Conservation (phyloP, 2,888 invertebrate genomes). For the Leucophenga maculata region DNA sequence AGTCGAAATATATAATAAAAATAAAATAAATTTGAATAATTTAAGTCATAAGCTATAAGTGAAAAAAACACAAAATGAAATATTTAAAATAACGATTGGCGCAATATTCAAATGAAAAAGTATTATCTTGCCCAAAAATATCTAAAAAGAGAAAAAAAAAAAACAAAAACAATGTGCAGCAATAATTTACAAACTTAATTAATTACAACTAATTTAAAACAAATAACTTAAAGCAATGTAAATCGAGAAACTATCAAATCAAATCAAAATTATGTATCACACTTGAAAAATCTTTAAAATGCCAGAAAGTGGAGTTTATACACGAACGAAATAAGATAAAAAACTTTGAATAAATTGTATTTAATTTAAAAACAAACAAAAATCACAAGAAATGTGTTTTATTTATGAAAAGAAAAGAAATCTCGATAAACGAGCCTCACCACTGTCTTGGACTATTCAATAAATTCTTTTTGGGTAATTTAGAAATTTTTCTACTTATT, state of each 20-base stretch:
- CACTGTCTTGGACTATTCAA: slow-evolving; percentile 41
- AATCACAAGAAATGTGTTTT: slow-evolving; percentile 51
- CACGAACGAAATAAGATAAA: slow-evolving; percentile 45
- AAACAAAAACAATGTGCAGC: not conserved
- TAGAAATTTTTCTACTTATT: slow-evolving; percentile 26
- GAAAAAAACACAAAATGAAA: slow-evolving; percentile 31
- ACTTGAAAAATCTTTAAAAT: slow-evolving; percentile 35
- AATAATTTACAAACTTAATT: slow-evolving; percentile 16
- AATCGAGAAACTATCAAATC: slow-evolving; percentile 12
- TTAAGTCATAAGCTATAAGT: slow-evolving; percentile 62
- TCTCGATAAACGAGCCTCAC: not conserved
- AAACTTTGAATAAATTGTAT: slow-evolving; percentile 15
- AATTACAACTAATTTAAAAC: not conserved
- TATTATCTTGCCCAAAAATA: slow-evolving; percentile 33
- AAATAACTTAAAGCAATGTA: slow-evolving; percentile 24
- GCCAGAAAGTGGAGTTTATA: slow-evolving; percentile 68
- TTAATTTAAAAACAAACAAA: slow-evolving; percentile 41
- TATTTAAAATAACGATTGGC: slow-evolving; percentile 20
- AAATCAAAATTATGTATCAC: slow-evolving; percentile 4
- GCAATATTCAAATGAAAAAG: slow-evolving; percentile 25
- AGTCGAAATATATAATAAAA: slow-evolving; percentile 28
- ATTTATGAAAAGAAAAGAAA: slow-evolving; percentile 37
- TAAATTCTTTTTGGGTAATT: slow-evolving; percentile 44
- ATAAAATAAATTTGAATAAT: slow-evolving; percentile 6
- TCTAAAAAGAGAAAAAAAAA: slow-evolving; percentile 6